These are phyloP conservation scores for Amitus sp. DNA, from an alignment of 2,888 invertebrate species.

Conservation along the genomic window DNA sequence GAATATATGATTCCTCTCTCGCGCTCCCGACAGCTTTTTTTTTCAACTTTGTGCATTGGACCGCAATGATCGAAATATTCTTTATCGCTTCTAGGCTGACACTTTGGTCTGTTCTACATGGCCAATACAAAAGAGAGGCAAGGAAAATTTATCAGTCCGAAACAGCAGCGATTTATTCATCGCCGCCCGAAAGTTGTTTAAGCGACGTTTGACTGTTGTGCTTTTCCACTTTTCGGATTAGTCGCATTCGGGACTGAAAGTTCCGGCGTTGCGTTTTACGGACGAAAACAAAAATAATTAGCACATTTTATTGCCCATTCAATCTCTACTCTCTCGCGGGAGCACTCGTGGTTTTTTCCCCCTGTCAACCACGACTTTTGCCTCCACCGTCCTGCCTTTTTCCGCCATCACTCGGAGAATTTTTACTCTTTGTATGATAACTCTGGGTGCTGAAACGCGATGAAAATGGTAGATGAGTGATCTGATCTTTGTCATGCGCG, in stretches of 20 bases:
- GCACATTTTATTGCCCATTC: conserved; percentile 46
- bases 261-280: background rate
- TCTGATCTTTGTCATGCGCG: too few relatives aligned
- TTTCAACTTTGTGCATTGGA: conserved; percentile 37
- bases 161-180: too few relatives aligned
- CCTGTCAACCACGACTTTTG: conserved; percentile 27
- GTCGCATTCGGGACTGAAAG: background rate
- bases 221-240: background rate
- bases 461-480: conserved; percentile 28
- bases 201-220: background rate
- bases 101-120: too few relatives aligned
- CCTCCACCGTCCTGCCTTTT: conserved; percentile 17
- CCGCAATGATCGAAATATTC: conserved; percentile 21
- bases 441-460: conserved; percentile 23
- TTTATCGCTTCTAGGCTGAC: too few relatives aligned
- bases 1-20: conserved; percentile 45
- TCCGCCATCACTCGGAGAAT: conserved; percentile 25
- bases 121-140: too few relatives aligned
- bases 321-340: conserved; percentile 43
- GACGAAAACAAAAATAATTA: conserved; percentile 1
- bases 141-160: too few relatives aligned
- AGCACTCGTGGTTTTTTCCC: conserved; percentile 37
- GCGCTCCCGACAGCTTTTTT: conserved; percentile 43
- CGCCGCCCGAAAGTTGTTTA: background rate
- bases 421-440: conserved; percentile 29